Evolutionary conservation across 1,140 invertebrate species (phyloP), one percentile per base, ranked within the genome.

Genomic region (Lepidurus arcticus): DNA sequence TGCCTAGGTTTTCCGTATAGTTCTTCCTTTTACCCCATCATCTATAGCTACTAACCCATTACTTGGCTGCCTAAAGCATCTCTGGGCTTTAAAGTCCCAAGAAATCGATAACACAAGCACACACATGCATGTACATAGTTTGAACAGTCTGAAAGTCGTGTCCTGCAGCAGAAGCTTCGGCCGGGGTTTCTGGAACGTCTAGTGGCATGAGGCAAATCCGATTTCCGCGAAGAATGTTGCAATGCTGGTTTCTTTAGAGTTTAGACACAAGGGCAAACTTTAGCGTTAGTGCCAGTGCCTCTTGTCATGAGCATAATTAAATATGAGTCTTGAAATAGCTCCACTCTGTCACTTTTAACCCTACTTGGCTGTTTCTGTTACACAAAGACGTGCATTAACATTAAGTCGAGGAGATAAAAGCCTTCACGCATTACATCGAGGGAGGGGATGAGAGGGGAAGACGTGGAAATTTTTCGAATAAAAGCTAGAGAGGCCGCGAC

Each of bases 271-370:
- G 53, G 53, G 4, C 53, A 65, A 6, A n/a, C 53, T 65, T 65
- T 16, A 47, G 45, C 45, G 53, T 9, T 7, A 13, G 53, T 7
- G 16, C 53, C 13, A 1, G 16, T 65, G 16, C n/a, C 53, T 65
- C 13, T 65, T 65, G 53, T 65, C 53, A 65, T 7, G 53, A 65
- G 53, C 53, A n/a, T 65, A 65, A 65, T 65, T 65, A 65, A 65
- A 65, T 21, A 65, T 65, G 53, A 9, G 53, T 11, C 53, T 21
- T 65, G 53, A 65, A 65, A 65, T 21, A 65, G 21, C 16, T 65
- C 21, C 6, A 13, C 53, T 65, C 53, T 65, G n/a, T 65, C 53
- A 65, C 53, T 65, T 65, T 7, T 65, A 65, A 21, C 21, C 9
- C 53, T 65, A 65, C 53, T 65, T 65, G 53, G 21, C 53, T 9